phyloP scores from a whole-genome alignment of 2,797 vertebrate genomes.

The Pipistrellus pipistrellus region DNA sequence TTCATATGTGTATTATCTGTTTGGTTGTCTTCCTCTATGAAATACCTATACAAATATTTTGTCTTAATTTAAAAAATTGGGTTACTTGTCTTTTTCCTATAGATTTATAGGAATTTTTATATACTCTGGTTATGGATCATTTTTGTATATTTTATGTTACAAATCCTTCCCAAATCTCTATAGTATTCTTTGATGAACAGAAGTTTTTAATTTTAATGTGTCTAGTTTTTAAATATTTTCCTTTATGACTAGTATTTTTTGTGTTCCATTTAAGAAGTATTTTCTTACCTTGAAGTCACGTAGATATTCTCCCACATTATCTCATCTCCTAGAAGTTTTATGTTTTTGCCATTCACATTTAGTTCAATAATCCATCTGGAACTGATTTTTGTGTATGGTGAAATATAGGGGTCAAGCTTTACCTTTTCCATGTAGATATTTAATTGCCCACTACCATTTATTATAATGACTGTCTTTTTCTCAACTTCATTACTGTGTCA shows the following conservation, averaged over 20 bases:
- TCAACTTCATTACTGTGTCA: slow-evolving; percentile 1
- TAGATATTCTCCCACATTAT: slow-evolving; percentile 3
- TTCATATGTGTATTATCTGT: slow-evolving; percentile 40
- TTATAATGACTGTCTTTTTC: slow-evolving; percentile 38
- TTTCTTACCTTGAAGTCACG: slow-evolving; percentile 5
- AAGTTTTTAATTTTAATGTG: slow-evolving; percentile 56
- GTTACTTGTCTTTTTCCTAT: slow-evolving; percentile 37
- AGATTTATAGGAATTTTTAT: slow-evolving; percentile 57
- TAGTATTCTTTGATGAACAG: slow-evolving; percentile 21
- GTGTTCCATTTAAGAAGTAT: slow-evolving; percentile 47
- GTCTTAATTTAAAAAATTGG: background rate
- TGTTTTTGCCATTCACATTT: slow-evolving; percentile 57
- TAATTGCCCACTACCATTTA: slow-evolving; percentile 26
- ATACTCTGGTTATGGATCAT: background rate
- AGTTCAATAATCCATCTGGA: background rate
- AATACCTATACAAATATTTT: slow-evolving; percentile 29
- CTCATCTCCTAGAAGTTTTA: slow-evolving; percentile 31
- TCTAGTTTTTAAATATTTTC: slow-evolving; percentile 36
- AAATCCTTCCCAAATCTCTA: slow-evolving; percentile 46
- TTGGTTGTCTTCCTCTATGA: slow-evolving; percentile 48
- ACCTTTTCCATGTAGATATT: slow-evolving; percentile 30
- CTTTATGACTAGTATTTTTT: slow-evolving; percentile 20
- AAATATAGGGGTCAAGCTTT: slow-evolving; percentile 24
- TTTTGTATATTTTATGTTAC: slow-evolving; percentile 25
- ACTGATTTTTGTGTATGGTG: slow-evolving; percentile 39